Percentiles rank a stretch among this genome's conserved stretches.
phyloP scores from a whole-genome alignment of 2,888 invertebrate species.

The Sabellastarte sp. region DNA sequence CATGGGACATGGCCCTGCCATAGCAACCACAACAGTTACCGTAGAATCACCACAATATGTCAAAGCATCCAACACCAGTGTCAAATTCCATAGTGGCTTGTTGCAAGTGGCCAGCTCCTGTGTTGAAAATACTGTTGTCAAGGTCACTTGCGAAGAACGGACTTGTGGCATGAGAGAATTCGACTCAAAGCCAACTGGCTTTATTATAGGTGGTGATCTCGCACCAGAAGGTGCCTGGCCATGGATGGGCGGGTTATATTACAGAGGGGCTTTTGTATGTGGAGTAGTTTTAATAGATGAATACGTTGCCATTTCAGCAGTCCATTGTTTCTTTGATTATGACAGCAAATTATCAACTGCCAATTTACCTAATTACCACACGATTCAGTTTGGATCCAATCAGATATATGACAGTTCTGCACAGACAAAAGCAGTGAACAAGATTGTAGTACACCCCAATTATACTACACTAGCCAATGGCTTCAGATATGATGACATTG shows the following conservation, averaged over 20 bases:
- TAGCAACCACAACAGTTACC: neutral
- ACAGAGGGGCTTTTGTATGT: constrained; percentile 24
- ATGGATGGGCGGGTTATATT: constrained; percentile 27
- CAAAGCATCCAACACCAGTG: neutral
- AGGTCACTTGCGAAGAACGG: neutral
- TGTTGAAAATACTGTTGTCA: neutral
- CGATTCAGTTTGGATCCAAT: neutral
- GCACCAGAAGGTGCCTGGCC: constrained; percentile 28
- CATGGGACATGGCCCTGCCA: neutral
- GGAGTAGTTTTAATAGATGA: constrained; percentile 20
- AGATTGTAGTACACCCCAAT: constrained; percentile 8
- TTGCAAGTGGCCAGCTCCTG: neutral
- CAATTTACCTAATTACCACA: neutral
- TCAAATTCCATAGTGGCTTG: neutral
- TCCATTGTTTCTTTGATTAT: constrained; percentile 29
- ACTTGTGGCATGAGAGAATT: neutral
- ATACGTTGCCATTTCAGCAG: constrained; percentile 27
- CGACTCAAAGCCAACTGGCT: neutral
- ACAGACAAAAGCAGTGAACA: constrained; percentile 6
- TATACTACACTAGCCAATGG: too few relatives aligned
- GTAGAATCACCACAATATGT: neutral
- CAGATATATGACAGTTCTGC: neutral
- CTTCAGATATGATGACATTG: constrained; percentile 14
- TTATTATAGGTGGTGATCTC: constrained; percentile 30
- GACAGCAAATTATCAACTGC: neutral